Base-by-base conservation (phyloP, 2,888 invertebrate species). In the Pseudococcus viburni region DNA sequence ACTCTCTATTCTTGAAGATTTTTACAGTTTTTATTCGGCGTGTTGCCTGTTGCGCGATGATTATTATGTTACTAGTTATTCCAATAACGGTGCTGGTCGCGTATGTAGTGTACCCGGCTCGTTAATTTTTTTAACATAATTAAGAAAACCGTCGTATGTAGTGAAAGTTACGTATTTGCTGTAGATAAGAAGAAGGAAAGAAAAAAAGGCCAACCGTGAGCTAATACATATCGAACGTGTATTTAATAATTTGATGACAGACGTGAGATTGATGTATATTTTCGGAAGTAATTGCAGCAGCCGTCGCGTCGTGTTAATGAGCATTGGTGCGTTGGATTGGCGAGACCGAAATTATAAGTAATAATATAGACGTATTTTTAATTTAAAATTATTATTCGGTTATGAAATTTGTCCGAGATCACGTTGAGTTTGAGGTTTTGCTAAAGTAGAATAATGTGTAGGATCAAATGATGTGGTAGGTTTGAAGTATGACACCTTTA, bases 11-110 rank as follows among this genome's bases (percentile, higher is more conserved):
- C 59, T 59, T 26, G 39, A 33, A 19, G 11, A 46, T 83, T 83
- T 83, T 83, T 83, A 83, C 80, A 17, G 80, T 39, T 83, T 83
- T 83, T 83, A 83, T 83, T 83, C 80, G 80, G 80, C 46, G 80
- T 39, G 80, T 9, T 26, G 80, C 22, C 46, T 39, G 80, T n/a
- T 26, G 19, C 15, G 59, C 59, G 59, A 59, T 59, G 12, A 51
- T 42, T 59, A 59, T 59, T 59, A 39, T 80, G 39, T 46, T 83
- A 46, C 80, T 83, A 83, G 80, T 83, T 83, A 83, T 83, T 83
- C 46, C 80, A 19, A 33, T 83, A 83, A 83, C 80, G 80, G 80
- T 83, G 46, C 46, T 33, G 15, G 15, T 73, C 73, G 33, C 73
- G 73, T 73, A 73, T 73, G 33, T 73, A 26, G 59, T 55, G 15